phyloP scores from a whole-genome alignment of 2,113 vertebrate genomes.

The Scortum barcoo region DNA sequence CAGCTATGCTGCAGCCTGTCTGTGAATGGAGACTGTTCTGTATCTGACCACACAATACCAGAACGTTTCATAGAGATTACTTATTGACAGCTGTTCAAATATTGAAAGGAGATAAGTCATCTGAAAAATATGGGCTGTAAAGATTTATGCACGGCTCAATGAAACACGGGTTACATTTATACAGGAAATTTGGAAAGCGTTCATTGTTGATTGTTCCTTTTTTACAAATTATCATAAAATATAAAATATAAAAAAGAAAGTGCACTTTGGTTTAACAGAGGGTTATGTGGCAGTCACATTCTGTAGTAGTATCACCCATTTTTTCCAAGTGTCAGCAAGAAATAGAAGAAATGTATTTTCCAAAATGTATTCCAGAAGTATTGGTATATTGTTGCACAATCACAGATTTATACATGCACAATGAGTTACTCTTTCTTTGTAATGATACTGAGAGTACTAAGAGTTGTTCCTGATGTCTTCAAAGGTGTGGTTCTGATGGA shows the following conservation, averaged over 20 bases:
- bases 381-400: neutral
- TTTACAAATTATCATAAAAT: neutral
- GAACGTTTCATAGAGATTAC: conserved; percentile 65
- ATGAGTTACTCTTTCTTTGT: neutral
- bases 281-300: neutral
- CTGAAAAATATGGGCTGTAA: conserved; percentile 44
- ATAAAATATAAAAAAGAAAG: no score
- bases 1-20: conserved; percentile 46
- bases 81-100: conserved; percentile 78
- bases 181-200: conserved; percentile 20
- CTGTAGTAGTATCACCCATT: neutral
- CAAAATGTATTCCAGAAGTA: neutral
- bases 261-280: neutral
- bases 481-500: conserved; percentile 94
- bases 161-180: neutral
- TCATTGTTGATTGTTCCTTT: neutral
- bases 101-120: conserved; percentile 63
- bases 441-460: neutral
- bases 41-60: conserved; percentile 57
- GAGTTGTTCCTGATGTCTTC: conserved; percentile 31
- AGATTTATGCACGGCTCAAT: neutral
- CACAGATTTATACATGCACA: neutral
- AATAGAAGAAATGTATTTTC: neutral
- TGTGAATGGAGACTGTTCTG: conserved; percentile 80
- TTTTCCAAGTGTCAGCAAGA: neutral